Conservation (phyloP, 2,797 vertebrate species). For the Gymnothorax reevesii region DNA sequence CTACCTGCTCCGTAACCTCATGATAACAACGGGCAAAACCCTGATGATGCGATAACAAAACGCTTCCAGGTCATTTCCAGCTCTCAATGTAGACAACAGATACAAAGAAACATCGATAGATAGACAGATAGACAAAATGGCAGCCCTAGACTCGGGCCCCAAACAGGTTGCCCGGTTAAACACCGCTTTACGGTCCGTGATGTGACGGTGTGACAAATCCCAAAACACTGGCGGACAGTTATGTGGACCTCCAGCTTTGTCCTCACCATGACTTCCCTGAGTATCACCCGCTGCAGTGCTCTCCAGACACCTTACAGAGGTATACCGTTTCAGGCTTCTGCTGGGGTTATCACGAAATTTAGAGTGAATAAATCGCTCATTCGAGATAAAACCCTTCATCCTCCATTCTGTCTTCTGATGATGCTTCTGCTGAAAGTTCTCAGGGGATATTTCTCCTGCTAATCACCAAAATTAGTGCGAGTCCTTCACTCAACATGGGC, state of each 20-base stretch:
- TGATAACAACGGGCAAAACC: too few species aligned
- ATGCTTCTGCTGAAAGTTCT: not conserved
- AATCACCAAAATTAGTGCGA: constrained; percentile 15
- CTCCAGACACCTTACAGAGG: not conserved
- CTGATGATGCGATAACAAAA: too few species aligned
- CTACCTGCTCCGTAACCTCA: too few species aligned
- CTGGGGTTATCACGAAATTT: not conserved
- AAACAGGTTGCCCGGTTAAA: too few species aligned
- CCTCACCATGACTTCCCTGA: not conserved
- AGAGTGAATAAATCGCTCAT: not conserved
- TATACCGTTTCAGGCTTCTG: not conserved
- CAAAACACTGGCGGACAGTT: not conserved
- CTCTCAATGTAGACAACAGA: too few species aligned
- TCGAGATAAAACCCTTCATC: not conserved
- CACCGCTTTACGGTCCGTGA: too few species aligned
- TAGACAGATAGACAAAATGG: too few species aligned
- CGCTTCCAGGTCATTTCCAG: too few species aligned
- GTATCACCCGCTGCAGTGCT: not conserved
- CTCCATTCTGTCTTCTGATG: not conserved
- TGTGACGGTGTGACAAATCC: not conserved
- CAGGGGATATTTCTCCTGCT: not conserved
- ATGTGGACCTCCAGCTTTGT: not conserved
- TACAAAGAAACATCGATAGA: too few species aligned
- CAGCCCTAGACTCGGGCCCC: too few species aligned
- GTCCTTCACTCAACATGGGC: not conserved